These are phyloP conservation scores for Trichosurus vulpecula DNA, from an alignment of 2,797 vertebrate genomes.

Conservation along the genomic window DNA sequence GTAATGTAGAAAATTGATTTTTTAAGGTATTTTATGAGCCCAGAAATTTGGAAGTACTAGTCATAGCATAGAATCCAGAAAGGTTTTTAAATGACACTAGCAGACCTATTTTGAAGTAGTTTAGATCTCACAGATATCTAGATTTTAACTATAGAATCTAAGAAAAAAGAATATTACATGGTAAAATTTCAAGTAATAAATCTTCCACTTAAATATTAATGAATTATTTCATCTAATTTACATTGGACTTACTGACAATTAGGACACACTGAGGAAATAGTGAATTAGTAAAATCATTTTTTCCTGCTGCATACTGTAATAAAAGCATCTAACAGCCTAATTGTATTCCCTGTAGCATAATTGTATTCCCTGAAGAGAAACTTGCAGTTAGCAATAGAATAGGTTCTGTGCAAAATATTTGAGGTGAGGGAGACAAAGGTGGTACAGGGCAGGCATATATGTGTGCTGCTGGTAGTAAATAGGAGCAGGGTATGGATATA, in stretches of 20 bases:
- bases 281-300: slow-evolving; percentile 42
- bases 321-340: not conserved
- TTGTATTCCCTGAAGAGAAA: not conserved
- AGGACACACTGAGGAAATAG: not conserved
- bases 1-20: not conserved
- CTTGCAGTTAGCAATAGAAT: not conserved
- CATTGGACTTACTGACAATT: slow-evolving; percentile 49
- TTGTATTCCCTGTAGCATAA: slow-evolving; percentile 4
- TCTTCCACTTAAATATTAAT: slow-evolving; percentile 46
- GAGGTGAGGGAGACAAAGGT: not conserved
- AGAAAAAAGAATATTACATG: not conserved
- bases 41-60: not conserved
- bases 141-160: slow-evolving; percentile 23
- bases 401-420: slow-evolving; percentile 22
- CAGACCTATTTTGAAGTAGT: not conserved
- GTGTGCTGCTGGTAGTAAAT: not conserved
- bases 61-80: not conserved
- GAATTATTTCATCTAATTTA: slow-evolving; percentile 61
- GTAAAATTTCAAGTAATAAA: slow-evolving; percentile 30
- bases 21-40: not conserved
- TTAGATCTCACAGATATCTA: not conserved
- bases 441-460: not conserved
- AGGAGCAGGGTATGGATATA: not conserved
- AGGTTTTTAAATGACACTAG: not conserved
- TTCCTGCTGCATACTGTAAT: slow-evolving; percentile 47